Conservation (phyloP, 1,140 invertebrate species). For the Spodoptera litura region DNA sequence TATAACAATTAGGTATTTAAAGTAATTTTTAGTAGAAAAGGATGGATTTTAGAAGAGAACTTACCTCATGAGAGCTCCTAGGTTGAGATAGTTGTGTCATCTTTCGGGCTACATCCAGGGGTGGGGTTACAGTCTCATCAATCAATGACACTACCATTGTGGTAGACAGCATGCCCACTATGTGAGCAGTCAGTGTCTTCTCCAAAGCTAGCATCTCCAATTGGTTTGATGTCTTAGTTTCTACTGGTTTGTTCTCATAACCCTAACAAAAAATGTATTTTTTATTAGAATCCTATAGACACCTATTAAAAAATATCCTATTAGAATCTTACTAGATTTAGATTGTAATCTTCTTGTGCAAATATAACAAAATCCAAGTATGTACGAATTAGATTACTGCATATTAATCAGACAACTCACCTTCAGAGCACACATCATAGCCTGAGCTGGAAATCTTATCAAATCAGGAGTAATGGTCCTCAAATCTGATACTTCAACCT, state of each 20-base stretch:
- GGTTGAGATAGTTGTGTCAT: constrained; percentile 81
- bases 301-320: too few relatives aligned
- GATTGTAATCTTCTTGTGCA: background rate
- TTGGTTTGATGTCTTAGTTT: constrained; percentile 80
- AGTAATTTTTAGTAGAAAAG: too few relatives aligned
- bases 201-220: constrained; percentile 82
- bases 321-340: too few relatives aligned
- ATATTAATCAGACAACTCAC: constrained; percentile 59
- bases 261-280: constrained; percentile 61
- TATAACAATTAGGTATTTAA: background rate
- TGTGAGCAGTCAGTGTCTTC: constrained; percentile 75
- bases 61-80: constrained; percentile 76
- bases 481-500: constrained; percentile 86
- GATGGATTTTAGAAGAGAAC: background rate
- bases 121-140: constrained; percentile 74
- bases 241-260: constrained; percentile 77
- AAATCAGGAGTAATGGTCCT: constrained; percentile 89
- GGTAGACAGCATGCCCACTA: constrained; percentile 72
- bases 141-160: constrained; percentile 79
- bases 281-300: background rate
- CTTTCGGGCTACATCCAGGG: constrained; percentile 74
- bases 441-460: constrained; percentile 89
- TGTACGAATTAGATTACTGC: background rate
- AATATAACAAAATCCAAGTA: background rate
- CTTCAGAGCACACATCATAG: constrained; percentile 90